Percentiles rank a stretch among this genome's conserved stretches.
phyloP scores from a whole-genome alignment of 2,888 invertebrate species.

The Leucozona laternaria region DNA sequence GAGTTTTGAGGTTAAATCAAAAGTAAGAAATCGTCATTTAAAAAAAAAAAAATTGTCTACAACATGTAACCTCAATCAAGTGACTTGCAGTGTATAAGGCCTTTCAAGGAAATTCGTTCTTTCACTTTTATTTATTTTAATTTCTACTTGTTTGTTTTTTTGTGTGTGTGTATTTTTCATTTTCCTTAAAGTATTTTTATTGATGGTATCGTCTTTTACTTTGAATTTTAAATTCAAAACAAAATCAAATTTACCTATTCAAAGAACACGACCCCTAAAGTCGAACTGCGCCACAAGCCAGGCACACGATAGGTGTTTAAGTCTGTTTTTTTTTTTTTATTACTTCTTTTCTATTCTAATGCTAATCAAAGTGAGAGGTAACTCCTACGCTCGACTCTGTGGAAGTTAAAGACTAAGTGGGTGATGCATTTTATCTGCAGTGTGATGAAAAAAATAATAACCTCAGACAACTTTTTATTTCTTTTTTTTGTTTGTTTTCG shows the following conservation, averaged over 20 bases:
- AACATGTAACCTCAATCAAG: too few species aligned
- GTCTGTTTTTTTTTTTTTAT: background rate
- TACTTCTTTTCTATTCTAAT: background rate
- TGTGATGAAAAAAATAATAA: background rate
- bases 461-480: background rate
- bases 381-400: background rate
- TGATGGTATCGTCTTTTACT: background rate
- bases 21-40: too few species aligned
- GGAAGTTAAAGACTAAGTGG: background rate
- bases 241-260: background rate
- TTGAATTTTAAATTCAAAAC: constrained; percentile 3
- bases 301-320: background rate
- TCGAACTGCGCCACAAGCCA: background rate
- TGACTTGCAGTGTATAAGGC: too few species aligned
- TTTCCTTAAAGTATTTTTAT: too few species aligned
- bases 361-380: constrained; percentile 16
- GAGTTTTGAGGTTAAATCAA: too few species aligned
- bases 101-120: background rate
- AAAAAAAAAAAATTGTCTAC: too few species aligned
- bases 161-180: too few species aligned
- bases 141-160: background rate
- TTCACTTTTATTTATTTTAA: background rate
- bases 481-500: background rate
- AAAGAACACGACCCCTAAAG: background rate
- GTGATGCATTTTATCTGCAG: constrained; percentile 3